A percentile compares a stretch with the other conserved stretches of the same genome.
These are phyloP conservation scores for Sylvilagus bachmani DNA, from an alignment of 2,113 vertebrate species.

Conservation along the genomic window DNA sequence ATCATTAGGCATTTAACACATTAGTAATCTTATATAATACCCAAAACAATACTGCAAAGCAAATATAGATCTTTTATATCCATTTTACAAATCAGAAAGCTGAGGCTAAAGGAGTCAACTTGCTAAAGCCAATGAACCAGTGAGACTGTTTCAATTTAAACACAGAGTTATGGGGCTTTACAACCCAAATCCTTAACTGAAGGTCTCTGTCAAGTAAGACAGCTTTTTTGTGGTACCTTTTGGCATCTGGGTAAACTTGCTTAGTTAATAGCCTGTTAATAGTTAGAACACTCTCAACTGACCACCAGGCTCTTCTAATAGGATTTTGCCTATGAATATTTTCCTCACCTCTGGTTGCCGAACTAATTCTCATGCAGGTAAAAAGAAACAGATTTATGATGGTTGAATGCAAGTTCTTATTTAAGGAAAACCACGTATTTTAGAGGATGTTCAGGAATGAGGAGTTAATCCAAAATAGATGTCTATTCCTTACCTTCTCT, in stretches of 20 bases:
- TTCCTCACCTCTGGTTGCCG: background rate
- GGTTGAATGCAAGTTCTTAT: background rate
- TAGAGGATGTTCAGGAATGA: background rate
- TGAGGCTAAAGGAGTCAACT: background rate
- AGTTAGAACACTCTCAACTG: background rate
- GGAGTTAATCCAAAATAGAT: background rate
- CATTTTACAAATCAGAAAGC: background rate
- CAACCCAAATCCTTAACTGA: background rate
- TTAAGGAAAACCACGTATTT: background rate
- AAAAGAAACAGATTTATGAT: background rate
- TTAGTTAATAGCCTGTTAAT: background rate
- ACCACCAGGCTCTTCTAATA: background rate
- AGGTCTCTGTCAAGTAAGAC: background rate
- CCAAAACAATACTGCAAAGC: background rate
- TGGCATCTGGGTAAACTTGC: background rate
- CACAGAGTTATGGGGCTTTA: background rate
- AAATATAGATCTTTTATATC: background rate
- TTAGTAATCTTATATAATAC: background rate
- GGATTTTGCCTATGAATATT: background rate
- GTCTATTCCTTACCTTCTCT: conserved; percentile 72
- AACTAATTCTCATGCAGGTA: background rate
- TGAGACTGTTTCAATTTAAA: background rate
- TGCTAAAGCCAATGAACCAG: background rate
- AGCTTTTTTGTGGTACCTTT: background rate
- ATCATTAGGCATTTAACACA: background rate